A percentile compares a stretch with the other conserved stretches of the same genome.
These are phyloP conservation scores for Rhopalosiphum padi DNA, from an alignment of 1,140 invertebrate genomes.

Conservation along the genomic window DNA sequence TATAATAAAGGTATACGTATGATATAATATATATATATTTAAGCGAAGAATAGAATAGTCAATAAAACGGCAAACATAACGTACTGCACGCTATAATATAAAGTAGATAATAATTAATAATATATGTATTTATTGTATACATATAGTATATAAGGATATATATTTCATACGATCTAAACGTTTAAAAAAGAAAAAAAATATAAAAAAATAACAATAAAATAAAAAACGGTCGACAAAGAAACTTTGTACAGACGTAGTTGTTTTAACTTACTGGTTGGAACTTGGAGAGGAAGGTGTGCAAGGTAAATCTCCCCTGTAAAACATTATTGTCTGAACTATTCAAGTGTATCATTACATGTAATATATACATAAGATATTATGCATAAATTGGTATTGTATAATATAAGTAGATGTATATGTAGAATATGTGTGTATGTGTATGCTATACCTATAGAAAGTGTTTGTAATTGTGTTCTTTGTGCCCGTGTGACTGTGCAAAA, in stretches of 20 bases:
- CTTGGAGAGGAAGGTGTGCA: conserved; percentile 53
- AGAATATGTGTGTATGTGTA: not conserved
- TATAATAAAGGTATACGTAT: not conserved
- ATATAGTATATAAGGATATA: not conserved
- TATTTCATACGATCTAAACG: not conserved
- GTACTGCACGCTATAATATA: not conserved
- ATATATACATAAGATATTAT: conserved; percentile 49
- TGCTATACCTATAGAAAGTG: not conserved
- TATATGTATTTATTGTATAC: conserved; percentile 4
- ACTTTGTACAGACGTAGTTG: conserved; percentile 4
- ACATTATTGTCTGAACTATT: conserved; percentile 48
- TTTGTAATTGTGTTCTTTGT: conserved; percentile 4
- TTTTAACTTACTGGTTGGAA: conserved; percentile 53
- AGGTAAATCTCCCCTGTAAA: conserved; percentile 57
- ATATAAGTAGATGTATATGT: not conserved
- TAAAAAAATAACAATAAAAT: not conserved
- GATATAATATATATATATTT: conserved; percentile 3
- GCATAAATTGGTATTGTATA: conserved; percentile 40
- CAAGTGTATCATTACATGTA: conserved; percentile 54
- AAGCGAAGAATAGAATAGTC: not conserved
- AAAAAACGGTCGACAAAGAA: conserved; percentile 11
- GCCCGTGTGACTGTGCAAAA: conserved; percentile 7
- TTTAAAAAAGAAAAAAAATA: not conserved
- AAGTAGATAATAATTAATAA: not conserved
- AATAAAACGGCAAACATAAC: not conserved